Evolutionary conservation across 2,113 vertebrate species (phyloP), one percentile per base, ranked within the genome.

Genomic region (Labrus mixtus): DNA sequence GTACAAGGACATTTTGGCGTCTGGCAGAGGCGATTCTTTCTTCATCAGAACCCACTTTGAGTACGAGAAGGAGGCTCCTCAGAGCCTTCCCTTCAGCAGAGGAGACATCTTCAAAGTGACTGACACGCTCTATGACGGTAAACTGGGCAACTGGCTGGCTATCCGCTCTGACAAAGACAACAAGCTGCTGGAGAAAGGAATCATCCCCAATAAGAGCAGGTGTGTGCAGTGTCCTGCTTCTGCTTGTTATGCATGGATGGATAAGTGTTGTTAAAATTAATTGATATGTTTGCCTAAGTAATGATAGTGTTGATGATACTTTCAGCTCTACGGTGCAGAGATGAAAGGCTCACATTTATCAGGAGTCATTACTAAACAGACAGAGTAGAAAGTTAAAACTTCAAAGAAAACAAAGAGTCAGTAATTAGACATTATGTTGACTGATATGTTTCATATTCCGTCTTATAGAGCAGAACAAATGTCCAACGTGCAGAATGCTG

Each of bases 201-300:
- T 98, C 80, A 98, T 99, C 86, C 98, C 98, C 76, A 98, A 96
- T 92, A 99, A 96, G 90, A 99, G 97, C 97, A 97, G 98, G 98
- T 99, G 33, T 57, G 64, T 55, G 19, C 46, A 29, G 22, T 17
- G 11, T 1, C 0, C 1, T 8, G 12, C 15, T 15, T 46, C 13
- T 46, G 45, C 15, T 46, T 16, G 1, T 46, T 25, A 25, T 25
- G 25, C 25, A 25, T 25, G 25, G 25, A 25, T 25, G 25, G 25
- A 25, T 25, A 25, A 25, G 25, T 25, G 25, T 25, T 25, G 1
- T 25, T 25, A 25, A 25, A 25, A 25, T 25, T 1, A 6, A 16
- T 46, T 3, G 13, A 2, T 46, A 16, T 46, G 3, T 46, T 46
- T 6, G 13, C 16, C 4, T 16, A 2, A 16, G 13, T 17, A 13